Conservation (phyloP, 2,113 vertebrate genomes). For the Pterocles orientalis region DNA sequence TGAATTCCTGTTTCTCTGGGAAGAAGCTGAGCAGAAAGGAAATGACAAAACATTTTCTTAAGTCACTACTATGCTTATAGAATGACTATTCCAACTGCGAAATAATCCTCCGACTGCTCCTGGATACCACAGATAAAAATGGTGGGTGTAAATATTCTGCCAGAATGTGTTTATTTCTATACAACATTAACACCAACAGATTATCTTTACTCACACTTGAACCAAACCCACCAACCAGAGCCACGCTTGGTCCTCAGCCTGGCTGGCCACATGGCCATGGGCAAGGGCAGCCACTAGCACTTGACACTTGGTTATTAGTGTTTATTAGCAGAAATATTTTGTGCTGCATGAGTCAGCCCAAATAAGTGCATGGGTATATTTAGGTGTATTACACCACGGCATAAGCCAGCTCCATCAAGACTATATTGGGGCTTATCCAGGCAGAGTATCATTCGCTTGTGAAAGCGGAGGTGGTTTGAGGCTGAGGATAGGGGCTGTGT, state of each 20-base stretch:
- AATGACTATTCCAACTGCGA: conserved; percentile 17
- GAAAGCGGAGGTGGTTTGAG: background rate
- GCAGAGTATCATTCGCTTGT: background rate
- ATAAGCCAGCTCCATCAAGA: background rate
- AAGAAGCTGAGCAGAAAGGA: background rate
- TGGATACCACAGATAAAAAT: background rate
- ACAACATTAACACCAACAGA: conserved; percentile 6
- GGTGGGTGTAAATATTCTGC: background rate
- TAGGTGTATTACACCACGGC: background rate
- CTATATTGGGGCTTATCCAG: background rate
- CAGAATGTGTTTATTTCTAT: background rate
- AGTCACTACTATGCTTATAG: background rate
- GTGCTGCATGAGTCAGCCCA: conserved; percentile 6
- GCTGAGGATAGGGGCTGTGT: background rate
- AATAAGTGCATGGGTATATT: background rate
- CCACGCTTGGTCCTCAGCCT: background rate
- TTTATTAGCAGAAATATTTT: conserved; percentile 12
- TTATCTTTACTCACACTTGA: background rate
- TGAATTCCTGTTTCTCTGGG: background rate
- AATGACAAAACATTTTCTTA: conserved; percentile 12
- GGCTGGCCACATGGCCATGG: rapidly evolving
- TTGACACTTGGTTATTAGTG: background rate
- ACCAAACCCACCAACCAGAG: background rate
- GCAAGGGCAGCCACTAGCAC: background rate
- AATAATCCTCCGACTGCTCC: background rate